Evolutionary conservation across 2,113 vertebrate species (phyloP).

Genomic region (Periophthalmodon schlosseri): DNA sequence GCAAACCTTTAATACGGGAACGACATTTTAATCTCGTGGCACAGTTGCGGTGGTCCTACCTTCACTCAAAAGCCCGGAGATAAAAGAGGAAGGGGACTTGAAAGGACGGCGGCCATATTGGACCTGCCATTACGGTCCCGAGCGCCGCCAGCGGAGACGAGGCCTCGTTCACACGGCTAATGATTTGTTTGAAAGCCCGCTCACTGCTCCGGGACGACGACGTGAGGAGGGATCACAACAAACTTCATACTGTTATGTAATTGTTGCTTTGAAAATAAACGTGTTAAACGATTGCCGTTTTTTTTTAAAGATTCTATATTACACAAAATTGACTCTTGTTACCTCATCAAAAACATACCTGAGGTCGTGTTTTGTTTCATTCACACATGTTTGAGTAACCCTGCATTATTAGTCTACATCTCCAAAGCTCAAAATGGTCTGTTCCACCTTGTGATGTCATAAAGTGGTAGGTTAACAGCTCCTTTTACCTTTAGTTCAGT

Average conservation of each 20-base stretch:
- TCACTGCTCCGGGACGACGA: constrained; percentile 31
- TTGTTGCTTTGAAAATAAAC: too few species aligned
- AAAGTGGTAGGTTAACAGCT: too few species aligned
- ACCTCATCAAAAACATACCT: too few species aligned
- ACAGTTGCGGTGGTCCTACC: background rate
- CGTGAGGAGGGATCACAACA: constrained; percentile 8
- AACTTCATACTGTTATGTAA: background rate
- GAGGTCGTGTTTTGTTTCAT: too few species aligned
- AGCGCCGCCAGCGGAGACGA: constrained; percentile 4
- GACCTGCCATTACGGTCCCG: constrained; percentile 25
- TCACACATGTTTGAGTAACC: too few species aligned
- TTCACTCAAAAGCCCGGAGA: constrained; percentile 16
- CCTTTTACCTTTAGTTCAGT: too few species aligned
- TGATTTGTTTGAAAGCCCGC: constrained; percentile 44
- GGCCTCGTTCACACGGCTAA: constrained; percentile 31
- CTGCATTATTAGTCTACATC: too few species aligned
- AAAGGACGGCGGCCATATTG: constrained; percentile 15
- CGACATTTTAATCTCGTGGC: constrained; percentile 7
- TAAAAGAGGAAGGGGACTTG: constrained; percentile 19
- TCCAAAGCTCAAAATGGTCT: too few species aligned
- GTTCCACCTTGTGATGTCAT: too few species aligned
- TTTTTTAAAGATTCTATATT: background rate
- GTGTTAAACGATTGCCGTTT: too few species aligned
- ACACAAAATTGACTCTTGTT: too few species aligned
- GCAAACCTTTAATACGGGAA: background rate